Evolutionary conservation across 2,888 invertebrate genomes (phyloP).

Genomic region (Zonitis immaculata): DNA sequence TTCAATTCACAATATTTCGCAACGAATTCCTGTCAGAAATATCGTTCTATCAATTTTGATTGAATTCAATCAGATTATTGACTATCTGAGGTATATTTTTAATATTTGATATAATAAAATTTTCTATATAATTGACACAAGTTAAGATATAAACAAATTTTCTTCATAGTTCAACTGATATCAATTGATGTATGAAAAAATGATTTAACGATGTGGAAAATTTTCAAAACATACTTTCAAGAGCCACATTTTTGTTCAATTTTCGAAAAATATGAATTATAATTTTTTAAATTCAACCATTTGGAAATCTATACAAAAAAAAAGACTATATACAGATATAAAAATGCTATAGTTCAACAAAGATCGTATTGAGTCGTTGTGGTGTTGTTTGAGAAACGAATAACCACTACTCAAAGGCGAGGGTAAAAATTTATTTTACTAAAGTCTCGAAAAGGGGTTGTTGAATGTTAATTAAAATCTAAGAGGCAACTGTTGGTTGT

Average conservation of each 20-base stretch:
- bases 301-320: not conserved
- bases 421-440: not conserved
- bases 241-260: no score
- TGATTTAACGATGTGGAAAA: slow-evolving; percentile 12
- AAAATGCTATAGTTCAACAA: no score
- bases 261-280: no score
- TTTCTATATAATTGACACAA: no score
- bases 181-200: slow-evolving; percentile 18
- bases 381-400: not conserved
- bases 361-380: no score
- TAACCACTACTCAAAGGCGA: not conserved
- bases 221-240: slow-evolving; percentile 16
- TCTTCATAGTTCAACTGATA: slow-evolving; percentile 14
- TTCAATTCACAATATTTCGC: slow-evolving; percentile 13
- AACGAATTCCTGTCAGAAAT: slow-evolving; percentile 14
- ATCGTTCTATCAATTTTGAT: slow-evolving; percentile 16
- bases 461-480: not conserved
- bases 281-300: not conserved
- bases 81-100: slow-evolving; percentile 16
- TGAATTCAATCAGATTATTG: slow-evolving; percentile 20
- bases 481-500: not conserved
- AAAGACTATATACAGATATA: no score
- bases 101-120: no score
- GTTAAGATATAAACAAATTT: not conserved
- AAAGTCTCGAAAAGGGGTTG: not conserved